These are phyloP conservation scores for Elanus axillaris DNA, from an alignment of 2,113 vertebrate genomes.

Conservation along the genomic window DNA sequence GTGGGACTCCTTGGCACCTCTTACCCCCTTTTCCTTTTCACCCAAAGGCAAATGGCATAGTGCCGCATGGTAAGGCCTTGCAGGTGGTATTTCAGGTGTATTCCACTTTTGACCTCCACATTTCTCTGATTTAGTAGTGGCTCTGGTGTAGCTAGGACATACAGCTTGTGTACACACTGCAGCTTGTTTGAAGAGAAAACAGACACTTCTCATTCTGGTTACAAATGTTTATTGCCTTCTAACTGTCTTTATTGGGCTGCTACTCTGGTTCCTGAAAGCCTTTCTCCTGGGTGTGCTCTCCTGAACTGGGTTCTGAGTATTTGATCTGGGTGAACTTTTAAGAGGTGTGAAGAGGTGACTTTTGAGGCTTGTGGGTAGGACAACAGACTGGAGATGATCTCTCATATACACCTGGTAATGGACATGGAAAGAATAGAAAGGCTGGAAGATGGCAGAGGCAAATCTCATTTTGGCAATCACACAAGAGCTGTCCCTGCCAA, in stretches of 20 bases:
- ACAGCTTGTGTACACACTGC: neutral
- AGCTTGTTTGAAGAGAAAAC: neutral
- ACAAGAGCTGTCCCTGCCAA: neutral
- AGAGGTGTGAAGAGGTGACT: neutral
- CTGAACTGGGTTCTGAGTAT: neutral
- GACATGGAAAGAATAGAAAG: neutral
- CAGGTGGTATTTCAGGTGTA: neutral
- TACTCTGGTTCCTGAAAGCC: neutral
- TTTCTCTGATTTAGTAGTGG: neutral
- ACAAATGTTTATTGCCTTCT: neutral
- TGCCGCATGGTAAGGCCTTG: neutral
- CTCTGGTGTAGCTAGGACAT: neutral
- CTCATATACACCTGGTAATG: neutral
- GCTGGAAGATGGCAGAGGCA: neutral
- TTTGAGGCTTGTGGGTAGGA: neutral
- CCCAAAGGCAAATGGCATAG: neutral
- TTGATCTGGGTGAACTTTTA: neutral
- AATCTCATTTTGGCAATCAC: neutral
- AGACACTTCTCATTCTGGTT: neutral
- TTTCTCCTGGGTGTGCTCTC: neutral
- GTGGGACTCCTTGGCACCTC: neutral
- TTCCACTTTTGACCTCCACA: neutral
- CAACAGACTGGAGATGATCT: neutral
- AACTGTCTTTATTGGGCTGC: neutral
- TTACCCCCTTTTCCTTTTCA: neutral